phyloP scores from a whole-genome alignment of 2,888 invertebrate genomes.

The Calameuta pallipes region DNA sequence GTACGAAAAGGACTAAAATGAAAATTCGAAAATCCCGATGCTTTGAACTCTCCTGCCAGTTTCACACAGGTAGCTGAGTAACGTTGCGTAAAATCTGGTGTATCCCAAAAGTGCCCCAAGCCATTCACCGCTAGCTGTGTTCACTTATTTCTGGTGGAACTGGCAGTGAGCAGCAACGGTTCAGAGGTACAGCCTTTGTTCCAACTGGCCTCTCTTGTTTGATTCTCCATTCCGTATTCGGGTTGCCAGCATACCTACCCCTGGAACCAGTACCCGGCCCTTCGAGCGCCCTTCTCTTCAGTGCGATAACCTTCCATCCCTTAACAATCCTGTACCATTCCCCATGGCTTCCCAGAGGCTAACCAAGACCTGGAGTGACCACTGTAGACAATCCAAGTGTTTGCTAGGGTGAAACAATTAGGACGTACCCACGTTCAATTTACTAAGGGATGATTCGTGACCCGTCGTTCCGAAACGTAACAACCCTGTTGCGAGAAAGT shows the following conservation, averaged over 20 bases:
- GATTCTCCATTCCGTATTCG: slow-evolving; percentile 3
- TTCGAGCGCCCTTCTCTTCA: neutral
- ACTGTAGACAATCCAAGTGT: neutral
- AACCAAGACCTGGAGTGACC: neutral
- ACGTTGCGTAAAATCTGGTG: neutral
- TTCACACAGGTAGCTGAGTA: neutral
- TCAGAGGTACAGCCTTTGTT: slow-evolving; percentile 4
- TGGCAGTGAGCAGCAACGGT: neutral
- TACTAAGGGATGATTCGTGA: neutral
- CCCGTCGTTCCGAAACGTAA: neutral
- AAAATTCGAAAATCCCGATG: neutral
- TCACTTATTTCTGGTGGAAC: neutral
- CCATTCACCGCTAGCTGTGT: neutral
- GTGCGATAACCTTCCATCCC: neutral
- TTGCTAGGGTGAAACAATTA: neutral
- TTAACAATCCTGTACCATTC: neutral
- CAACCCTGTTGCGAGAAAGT: too few species aligned
- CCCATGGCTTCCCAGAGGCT: neutral
- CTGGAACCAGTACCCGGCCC: neutral
- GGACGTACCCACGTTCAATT: neutral
- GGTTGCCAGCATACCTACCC: neutral
- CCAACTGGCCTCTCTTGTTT: slow-evolving; percentile 1
- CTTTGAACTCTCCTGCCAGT: neutral
- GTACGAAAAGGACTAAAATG: too few species aligned
- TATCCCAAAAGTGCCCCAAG: neutral